Base-by-base conservation (phyloP, 2,888 invertebrate genomes). In the Eristalinus sepulchralis region DNA sequence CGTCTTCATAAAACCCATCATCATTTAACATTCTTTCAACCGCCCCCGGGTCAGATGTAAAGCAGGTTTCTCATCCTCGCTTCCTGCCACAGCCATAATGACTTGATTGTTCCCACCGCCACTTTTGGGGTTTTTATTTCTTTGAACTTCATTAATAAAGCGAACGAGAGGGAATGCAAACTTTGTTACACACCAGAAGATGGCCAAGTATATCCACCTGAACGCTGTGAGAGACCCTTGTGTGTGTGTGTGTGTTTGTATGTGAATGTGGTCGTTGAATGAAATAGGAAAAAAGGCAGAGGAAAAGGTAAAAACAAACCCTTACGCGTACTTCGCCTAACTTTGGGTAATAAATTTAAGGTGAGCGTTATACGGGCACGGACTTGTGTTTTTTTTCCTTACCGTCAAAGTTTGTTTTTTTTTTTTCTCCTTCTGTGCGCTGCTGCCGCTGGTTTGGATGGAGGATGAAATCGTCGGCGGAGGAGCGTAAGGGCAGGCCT, bases 61-160 rank as follows among this genome's bases (percentile, higher is more conserved):
- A 47, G 47, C 17, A 17, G 47, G 17, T 5, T 17, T 17, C 47
- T 0, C 8, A 17, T 17, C 5, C n/a, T 13, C 4, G 17, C 17
- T 17, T 47, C 47, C 8, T n/a, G 39, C 39, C 17, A 24, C 13
- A 22, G 66, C 60, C 71, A 66, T 80, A 84, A 84, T 80, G 70
- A 79, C 83, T 80, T 75, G 75, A 71, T 84, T 75, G 75, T 70
- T 55, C 33, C 8, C 76, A 33, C 55, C 76, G 22, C 57, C 67
- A 71, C 77, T 67, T 67, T 72, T 68, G 9, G 55, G 63, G 47
- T 1, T 47, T 77, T 67, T 84, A 81, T 81, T 72, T 81, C 72
- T 47, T 72, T 71, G 62, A 81, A 85, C 81, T 85, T 85, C 84
- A 85, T 85, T 85, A 77, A 85, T 85, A 85, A 85, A 77, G 68